These are phyloP conservation scores for Euphonia xanthogaster DNA, from an alignment of 2,797 vertebrate genomes.

Conservation along the genomic window DNA sequence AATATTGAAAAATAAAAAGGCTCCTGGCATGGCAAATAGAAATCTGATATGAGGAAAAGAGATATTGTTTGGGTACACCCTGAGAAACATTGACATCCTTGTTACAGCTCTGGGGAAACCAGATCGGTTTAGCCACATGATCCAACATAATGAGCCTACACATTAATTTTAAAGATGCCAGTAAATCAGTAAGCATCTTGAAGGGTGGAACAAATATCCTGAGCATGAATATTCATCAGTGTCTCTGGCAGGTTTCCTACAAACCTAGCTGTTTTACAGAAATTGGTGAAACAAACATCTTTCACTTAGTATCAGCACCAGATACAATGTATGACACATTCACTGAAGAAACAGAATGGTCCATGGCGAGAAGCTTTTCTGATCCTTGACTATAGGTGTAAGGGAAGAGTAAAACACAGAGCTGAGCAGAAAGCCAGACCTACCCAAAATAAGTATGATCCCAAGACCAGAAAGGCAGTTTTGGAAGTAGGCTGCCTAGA, in stretches of 20 bases:
- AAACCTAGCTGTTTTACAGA: background rate
- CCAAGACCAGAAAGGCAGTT: background rate
- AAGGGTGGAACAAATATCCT: background rate
- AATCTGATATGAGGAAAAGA: background rate
- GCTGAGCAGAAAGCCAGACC: background rate
- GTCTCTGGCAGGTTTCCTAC: background rate
- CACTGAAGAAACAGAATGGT: background rate
- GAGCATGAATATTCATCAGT: background rate
- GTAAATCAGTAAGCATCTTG: background rate
- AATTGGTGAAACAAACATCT: background rate
- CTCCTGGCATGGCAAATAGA: background rate
- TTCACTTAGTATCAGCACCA: background rate
- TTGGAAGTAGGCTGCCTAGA: background rate
- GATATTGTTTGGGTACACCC: background rate
- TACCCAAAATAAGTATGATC: background rate
- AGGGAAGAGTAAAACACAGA: background rate
- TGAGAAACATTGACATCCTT: background rate
- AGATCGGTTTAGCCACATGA: background rate
- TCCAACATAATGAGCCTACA: background rate
- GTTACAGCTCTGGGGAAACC: background rate
- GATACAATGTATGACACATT: background rate
- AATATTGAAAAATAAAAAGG: background rate
- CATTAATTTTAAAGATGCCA: constrained; percentile 30
- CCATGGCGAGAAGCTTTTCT: background rate
- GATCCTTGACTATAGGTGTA: background rate